Conservation (phyloP, 2,888 invertebrate genomes). For the Athrips mouffetella region DNA sequence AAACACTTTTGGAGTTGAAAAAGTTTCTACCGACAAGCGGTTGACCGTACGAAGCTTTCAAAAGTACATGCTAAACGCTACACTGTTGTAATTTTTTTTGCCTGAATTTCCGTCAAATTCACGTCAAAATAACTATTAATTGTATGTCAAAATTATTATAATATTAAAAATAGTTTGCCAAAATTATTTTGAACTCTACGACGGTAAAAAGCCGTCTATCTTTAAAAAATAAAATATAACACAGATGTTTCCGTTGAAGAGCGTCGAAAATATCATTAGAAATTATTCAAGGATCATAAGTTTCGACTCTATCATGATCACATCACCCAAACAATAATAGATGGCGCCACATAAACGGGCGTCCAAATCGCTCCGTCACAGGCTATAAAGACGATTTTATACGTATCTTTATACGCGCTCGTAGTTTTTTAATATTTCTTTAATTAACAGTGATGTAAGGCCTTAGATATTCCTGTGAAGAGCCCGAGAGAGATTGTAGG, state of each 20-base stretch:
- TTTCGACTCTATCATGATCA: background rate
- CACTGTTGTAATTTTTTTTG: too few relatives aligned
- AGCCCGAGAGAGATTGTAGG: background rate
- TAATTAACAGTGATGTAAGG: constrained; percentile 36
- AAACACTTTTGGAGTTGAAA: too few relatives aligned
- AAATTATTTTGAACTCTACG: too few relatives aligned
- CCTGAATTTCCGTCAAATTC: too few relatives aligned
- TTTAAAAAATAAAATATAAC: background rate
- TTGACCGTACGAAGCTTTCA: too few relatives aligned
- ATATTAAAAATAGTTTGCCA: too few relatives aligned
- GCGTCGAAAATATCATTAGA: constrained; percentile 3
- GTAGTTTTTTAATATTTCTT: constrained; percentile 36
- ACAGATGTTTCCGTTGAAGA: background rate
- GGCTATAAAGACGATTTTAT: constrained; percentile 8
- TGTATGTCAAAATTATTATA: too few relatives aligned
- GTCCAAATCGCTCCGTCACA: constrained; percentile 2
- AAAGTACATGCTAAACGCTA: too few relatives aligned
- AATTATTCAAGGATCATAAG: constrained; percentile 5
- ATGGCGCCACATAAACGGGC: constrained; percentile 12
- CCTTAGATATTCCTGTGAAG: background rate
- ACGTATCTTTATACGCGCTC: background rate
- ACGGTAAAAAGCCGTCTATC: background rate
- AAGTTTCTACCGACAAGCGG: too few relatives aligned
- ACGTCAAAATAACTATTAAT: too few relatives aligned
- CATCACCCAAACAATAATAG: constrained; percentile 3